Evolutionary conservation across 2,113 vertebrate species (phyloP), one percentile per base, ranked within the genome.

Genomic region (Festucalex cinctus): DNA sequence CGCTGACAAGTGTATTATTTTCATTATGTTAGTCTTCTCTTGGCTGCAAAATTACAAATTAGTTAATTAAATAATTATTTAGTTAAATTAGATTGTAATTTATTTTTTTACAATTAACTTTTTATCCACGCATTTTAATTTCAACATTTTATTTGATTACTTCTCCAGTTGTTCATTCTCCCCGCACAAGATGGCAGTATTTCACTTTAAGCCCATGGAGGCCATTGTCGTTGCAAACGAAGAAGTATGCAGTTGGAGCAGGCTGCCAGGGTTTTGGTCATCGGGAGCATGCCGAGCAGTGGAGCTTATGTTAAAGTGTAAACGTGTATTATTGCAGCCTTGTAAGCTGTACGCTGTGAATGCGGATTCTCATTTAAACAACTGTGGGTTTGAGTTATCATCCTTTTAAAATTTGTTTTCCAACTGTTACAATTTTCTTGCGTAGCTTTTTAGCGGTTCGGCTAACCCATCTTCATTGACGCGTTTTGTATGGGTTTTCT

Each of bases 211-310:
- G 9, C n/a, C 26, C 8, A 3, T 16, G 22, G 49, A 24, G 24
- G 24, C 53, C 8, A 22, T 14, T 41, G 13, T 1, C 35, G 9
- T 17, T 12, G 20, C 26, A 14, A 62, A 26, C 37, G 22, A 26
- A 62, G 60, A 62, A 62, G 60, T 9, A 5, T 14, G 2, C n/a
- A 41, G 12, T 19, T 3, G 54, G 9, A 57, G 14, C 6, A 14
- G 54, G 54, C 54, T 57, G 13, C 54, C 7, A 8, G 16, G 16
- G 6, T 32, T 49, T 32, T 62, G 60, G n/a, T 2, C 13, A 41
- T 14, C 5, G 10, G 14, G 74, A 88, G 76, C 86, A 88, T 88
- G 92, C 85, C 24, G 83, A 68, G 32, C 70, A 86, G 61, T 61
- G 73, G 59, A 68, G 63, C 59, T 22, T 26, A 63, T 66, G 54